Evolutionary conservation across 2,888 invertebrate genomes (phyloP).

Genomic region (Apamea epomidion): DNA sequence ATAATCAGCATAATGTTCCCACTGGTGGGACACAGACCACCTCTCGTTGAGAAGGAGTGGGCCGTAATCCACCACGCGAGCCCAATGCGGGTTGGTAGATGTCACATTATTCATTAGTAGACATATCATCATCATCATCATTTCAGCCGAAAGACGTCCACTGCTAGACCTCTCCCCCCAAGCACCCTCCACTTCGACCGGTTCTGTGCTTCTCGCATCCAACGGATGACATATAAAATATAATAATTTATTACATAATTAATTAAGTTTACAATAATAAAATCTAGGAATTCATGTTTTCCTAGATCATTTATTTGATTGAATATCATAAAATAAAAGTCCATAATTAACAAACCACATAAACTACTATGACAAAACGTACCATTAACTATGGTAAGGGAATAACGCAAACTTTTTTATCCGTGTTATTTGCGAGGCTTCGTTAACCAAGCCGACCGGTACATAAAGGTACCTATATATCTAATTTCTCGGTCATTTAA

Average conservation of each 20-base stretch:
- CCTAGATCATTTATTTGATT: background rate
- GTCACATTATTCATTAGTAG: background rate
- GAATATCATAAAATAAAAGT: background rate
- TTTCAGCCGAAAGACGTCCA: too few species aligned
- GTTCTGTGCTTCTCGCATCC: too few species aligned
- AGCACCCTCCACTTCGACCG: too few species aligned
- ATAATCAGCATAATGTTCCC: background rate
- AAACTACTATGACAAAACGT: conserved; percentile 22
- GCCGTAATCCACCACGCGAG: background rate
- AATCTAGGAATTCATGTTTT: background rate
- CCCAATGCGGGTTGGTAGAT: background rate
- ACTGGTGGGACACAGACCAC: background rate
- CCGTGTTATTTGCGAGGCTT: conserved; percentile 58
- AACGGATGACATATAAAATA: too few species aligned
- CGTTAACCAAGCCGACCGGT: conserved; percentile 63
- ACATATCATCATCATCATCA: background rate
- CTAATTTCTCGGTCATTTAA: conserved; percentile 78
- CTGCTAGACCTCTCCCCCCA: too few species aligned
- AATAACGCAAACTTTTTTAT: conserved; percentile 58
- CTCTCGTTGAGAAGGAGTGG: background rate
- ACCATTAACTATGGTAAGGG: conserved; percentile 11
- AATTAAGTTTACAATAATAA: background rate
- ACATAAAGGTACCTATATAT: conserved; percentile 64
- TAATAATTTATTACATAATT: too few species aligned
- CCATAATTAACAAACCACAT: background rate